Base-by-base conservation (phyloP, 2,888 invertebrate genomes). In the Caenorhabditis doughertyi region DNA sequence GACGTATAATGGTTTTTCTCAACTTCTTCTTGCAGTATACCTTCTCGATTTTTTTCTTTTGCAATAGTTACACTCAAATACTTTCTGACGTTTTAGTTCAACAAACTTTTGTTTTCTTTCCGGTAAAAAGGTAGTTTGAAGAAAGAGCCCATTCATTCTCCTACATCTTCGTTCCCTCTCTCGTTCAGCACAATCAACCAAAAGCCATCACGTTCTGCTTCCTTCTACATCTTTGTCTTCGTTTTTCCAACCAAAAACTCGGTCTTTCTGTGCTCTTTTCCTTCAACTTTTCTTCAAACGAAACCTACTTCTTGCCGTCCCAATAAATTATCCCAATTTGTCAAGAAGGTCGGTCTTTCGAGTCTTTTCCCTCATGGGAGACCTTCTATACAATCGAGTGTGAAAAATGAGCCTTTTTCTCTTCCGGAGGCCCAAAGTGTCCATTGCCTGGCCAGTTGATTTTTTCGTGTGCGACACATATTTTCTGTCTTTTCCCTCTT, bases 281-380 rank as follows among this genome's bases (percentile, higher is more conserved):
- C 32, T 18, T 18, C 29, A 49, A 65, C 65, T 65, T 65, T 32
- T 65, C 42, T 47, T 21, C 44, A 25, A n/a, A 16, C 56, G 27
- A 44, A 56, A 58, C 62, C 29, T n/a, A n/a, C n/a, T 71, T 58
- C 71, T 53, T 47, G 35, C 39, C n/a, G 42, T 70, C 73, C 55
- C 74, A 76, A 76, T 76, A 76, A 76, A 68, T 76, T 76, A 76
- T 76, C 58, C 68, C 76, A 76, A 76, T 76, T 76, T 76, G 76
- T 76, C 76, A 76, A 68, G 64, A 64, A 76, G 76, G 68, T 68
- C 68, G 76, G 67, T 29, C 29, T 51, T 68, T 60, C 47, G 35
- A 44, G 44, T 44, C 32, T 32, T 32, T 56, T 21, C 8, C 55
- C 74, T 49, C 56, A 32, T 23, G 67, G 67, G 60, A 49, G 42